Conservation (phyloP, 2,113 vertebrate species). For the Bothrops jararaca region DNA sequence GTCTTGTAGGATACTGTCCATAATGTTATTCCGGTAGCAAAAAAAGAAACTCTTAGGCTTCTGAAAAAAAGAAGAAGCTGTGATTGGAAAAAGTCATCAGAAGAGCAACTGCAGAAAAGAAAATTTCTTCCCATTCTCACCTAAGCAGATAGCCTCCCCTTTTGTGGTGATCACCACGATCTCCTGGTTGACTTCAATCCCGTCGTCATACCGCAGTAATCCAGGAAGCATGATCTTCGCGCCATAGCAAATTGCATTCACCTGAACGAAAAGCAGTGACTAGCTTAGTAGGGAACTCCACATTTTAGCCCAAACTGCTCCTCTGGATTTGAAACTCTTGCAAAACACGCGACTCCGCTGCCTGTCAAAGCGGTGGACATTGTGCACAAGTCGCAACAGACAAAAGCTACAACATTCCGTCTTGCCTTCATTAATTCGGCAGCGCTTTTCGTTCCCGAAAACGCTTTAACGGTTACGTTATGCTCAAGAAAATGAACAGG, state of each 20-base stretch:
- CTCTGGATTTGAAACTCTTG: neutral
- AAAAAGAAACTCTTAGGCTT: neutral
- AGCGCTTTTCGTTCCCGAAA: neutral
- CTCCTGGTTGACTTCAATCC: constrained; percentile 94
- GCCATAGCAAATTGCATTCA: constrained; percentile 97
- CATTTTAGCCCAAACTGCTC: neutral
- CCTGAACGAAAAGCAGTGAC: constrained; percentile 61
- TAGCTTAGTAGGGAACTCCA: neutral
- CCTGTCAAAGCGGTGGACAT: neutral
- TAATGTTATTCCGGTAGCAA: neutral
- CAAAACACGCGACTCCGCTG: accelerated
- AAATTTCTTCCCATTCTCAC: constrained; percentile 59
- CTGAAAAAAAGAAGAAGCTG: neutral
- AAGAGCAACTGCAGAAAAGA: neutral
- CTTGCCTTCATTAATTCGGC: neutral
- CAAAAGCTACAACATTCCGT: neutral
- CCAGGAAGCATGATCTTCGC: constrained; percentile 98
- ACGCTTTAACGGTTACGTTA: neutral
- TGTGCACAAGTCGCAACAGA: too few relatives aligned
- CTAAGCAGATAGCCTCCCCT: constrained; percentile 93
- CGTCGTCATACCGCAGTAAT: constrained; percentile 91
- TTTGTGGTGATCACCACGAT: constrained; percentile 95
- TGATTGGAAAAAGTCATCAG: too few relatives aligned
- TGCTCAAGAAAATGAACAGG: neutral
- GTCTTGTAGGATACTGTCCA: too few relatives aligned